phyloP scores from a whole-genome alignment of 2,797 vertebrate species.

The Alcedo atthis region DNA sequence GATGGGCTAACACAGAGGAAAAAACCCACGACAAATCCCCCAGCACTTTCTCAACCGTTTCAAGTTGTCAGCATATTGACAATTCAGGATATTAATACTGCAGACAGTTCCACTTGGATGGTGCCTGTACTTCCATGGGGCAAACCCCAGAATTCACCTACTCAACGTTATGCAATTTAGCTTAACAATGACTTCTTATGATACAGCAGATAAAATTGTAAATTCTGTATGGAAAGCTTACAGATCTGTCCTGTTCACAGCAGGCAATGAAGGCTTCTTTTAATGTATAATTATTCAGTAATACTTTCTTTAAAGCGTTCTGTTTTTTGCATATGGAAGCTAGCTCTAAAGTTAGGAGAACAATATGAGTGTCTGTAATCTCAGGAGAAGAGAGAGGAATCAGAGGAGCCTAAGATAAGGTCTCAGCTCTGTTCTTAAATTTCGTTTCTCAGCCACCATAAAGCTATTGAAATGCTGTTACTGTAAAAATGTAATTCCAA shows the following conservation, averaged over 20 bases:
- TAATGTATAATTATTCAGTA: neutral
- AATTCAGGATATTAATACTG: neutral
- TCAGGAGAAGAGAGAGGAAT: neutral
- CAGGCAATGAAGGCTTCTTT: neutral
- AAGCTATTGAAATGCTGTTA: neutral
- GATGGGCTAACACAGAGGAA: neutral
- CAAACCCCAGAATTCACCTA: neutral
- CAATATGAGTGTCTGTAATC: neutral
- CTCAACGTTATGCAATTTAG: neutral
- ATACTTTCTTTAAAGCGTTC: neutral
- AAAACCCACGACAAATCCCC: neutral
- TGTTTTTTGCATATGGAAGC: neutral
- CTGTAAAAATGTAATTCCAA: neutral
- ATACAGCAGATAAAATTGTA: neutral
- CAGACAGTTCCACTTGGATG: neutral
- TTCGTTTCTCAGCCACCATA: neutral
- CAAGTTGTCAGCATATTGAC: fast-evolving
- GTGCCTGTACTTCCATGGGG: neutral
- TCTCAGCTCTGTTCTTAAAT: neutral
- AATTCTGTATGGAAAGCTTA: neutral
- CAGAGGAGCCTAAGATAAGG: neutral
- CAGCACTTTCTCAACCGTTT: neutral
- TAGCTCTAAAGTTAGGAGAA: neutral
- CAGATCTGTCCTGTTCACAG: neutral
- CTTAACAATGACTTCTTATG: neutral